A percentile compares a stretch with the other conserved stretches of the same genome.
Conservation (phyloP, 2,113 vertebrate species). For the Phylloscopus trochilus region DNA sequence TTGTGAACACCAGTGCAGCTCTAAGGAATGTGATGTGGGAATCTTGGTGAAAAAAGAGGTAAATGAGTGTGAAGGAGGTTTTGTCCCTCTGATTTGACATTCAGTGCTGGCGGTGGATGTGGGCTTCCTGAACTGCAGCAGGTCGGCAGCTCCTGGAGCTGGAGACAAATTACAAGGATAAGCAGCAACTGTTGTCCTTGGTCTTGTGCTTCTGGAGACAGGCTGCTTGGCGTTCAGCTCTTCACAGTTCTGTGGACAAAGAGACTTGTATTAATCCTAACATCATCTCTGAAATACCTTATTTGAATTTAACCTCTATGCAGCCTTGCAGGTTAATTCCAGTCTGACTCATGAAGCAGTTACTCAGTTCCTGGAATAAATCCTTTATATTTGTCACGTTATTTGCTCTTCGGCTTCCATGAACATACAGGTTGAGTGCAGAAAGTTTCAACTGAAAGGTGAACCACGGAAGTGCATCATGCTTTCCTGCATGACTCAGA, state of each 20-base stretch:
- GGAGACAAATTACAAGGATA: neutral
- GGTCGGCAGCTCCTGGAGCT: neutral
- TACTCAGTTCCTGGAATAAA: neutral
- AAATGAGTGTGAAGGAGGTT: neutral
- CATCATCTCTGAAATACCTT: neutral
- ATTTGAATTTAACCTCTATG: neutral
- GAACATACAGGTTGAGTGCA: neutral
- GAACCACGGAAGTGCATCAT: neutral
- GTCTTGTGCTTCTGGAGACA: neutral
- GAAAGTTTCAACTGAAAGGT: neutral
- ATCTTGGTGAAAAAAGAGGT: neutral
- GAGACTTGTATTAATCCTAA: neutral
- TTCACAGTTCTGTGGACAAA: neutral
- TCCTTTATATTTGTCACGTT: neutral
- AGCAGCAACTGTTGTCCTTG: neutral
- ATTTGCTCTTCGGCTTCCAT: neutral
- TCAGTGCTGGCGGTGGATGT: neutral
- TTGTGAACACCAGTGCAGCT: neutral
- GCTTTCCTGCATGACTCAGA: conserved; percentile 47
- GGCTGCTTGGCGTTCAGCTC: neutral
- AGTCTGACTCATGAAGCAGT: neutral
- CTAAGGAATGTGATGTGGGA: neutral
- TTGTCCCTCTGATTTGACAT: neutral
- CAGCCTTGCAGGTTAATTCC: neutral
- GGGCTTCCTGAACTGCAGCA: neutral